A percentile compares a stretch with the other conserved stretches of the same genome.
Evolutionary conservation across 2,113 vertebrate species (phyloP).

Genomic region (Cavia aperea): DNA sequence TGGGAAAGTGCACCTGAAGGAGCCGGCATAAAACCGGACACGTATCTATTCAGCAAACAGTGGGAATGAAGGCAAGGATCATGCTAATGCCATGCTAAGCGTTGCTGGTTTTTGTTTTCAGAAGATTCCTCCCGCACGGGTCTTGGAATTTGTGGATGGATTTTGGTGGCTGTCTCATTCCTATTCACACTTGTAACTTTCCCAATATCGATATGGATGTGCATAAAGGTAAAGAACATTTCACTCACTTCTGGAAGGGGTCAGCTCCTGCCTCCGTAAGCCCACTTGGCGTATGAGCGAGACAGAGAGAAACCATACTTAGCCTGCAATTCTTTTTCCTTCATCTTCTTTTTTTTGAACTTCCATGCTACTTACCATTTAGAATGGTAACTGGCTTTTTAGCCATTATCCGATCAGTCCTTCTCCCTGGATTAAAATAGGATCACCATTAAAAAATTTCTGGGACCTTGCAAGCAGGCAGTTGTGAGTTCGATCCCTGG

Average conservation of each 20-base stretch:
- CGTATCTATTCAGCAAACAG: accelerated
- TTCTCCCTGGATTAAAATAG: background rate
- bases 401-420: background rate
- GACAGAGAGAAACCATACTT: background rate
- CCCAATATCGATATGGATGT: conserved; percentile 92
- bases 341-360: background rate
- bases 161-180: conserved; percentile 81
- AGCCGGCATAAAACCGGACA: background rate
- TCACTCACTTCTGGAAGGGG: background rate
- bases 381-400: background rate
- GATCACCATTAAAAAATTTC: background rate
- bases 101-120: conserved; percentile 9
- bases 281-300: background rate
- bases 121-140: conserved; percentile 42
- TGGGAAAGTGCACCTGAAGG: background rate
- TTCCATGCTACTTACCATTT: background rate
- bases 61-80: background rate
- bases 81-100: background rate
- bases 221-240: conserved; percentile 88
- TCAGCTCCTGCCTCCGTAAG: background rate
- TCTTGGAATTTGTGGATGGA: conserved; percentile 85
- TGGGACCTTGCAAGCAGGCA: no score
- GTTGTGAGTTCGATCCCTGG: no score
- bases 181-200: conserved; percentile 82
- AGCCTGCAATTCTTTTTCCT: background rate